Percentiles rank a stretch among this genome's conserved stretches.
Evolutionary conservation across 1,140 invertebrate genomes (phyloP).

Genomic region (Lysiphlebus fabarum): DNA sequence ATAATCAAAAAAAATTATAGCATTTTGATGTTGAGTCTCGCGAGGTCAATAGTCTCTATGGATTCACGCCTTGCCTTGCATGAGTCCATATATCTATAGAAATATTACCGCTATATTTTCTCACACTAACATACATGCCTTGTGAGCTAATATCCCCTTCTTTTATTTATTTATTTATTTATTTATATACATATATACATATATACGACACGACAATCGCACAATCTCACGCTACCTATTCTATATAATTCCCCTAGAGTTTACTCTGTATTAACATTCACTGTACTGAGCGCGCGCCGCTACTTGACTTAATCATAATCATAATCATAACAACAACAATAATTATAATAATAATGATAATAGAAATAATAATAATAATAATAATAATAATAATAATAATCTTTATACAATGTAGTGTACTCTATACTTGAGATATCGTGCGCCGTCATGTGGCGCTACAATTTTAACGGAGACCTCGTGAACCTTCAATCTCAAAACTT

Average conservation of each 20-base stretch:
- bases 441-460: conserved; percentile 42
- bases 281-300: background rate
- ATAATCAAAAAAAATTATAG: too few species aligned
- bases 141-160: conserved; percentile 6
- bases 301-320: conserved; percentile 3
- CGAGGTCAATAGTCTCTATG: conserved; percentile 53
- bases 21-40: background rate
- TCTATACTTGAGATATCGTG: conserved; percentile 17
- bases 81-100: conserved; percentile 39
- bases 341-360: too few species aligned
- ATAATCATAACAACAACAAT: too few species aligned
- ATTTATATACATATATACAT: background rate
- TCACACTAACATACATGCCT: conserved; percentile 34
- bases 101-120: conserved; percentile 53
- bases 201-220: background rate
- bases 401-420: too few species aligned
- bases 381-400: too few species aligned
- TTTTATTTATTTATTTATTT: too few species aligned
- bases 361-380: too few species aligned
- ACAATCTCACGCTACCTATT: too few species aligned
- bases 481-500: conserved; percentile 29
- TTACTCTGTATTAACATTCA: too few species aligned
- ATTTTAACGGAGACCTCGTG: conserved; percentile 40
- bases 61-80: conserved; percentile 42
- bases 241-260: too few species aligned